Base-by-base conservation (phyloP, 2,113 vertebrate species). In the Hymenochirus boettgeri region DNA sequence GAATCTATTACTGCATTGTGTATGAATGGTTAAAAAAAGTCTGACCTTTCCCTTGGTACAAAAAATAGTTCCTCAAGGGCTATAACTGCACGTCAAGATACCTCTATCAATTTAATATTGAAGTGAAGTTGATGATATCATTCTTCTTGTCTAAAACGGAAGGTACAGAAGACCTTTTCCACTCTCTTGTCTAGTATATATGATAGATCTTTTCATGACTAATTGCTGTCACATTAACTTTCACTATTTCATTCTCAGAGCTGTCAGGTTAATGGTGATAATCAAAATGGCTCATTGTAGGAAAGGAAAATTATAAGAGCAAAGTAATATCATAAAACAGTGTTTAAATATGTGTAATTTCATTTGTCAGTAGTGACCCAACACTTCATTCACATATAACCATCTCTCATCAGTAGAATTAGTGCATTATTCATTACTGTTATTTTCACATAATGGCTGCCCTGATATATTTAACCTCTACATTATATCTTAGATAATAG, bases 321-420 rank as follows among this genome's bases (percentile, higher is more conserved):
- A 86, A 88, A 86, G 89, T 95, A 93, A 96, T 96, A 93, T 92
- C 90, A 91, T 97, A 93, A 96, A 98, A 94, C 91, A 95, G 93
- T 97, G 93, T 95, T 99, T 97, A 96, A 98, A 97, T 99, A 99
- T 99, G 97, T 69, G 97, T 97, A 96, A 99, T 99, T 98, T 97
- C 92, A 98, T 97, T 97, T 96, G 91, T 99, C 95, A 97, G 88
- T 85, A 88, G 88, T 85, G 90, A 90, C 90, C 91, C 89, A 87
- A 88, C 89, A 92, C 92, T 94, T 95, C 91, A 96, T 96, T 97
- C 89, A 88, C 86, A 89, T 90, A 92, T 91, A 94, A 92, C 92
- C 95, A 98, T 99, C 92, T 90, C 89, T 99, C 95, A 99, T 97
- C 94, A 93, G 89, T 91, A 85, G 92, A 96, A 94, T 91, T 91